phyloP scores from a whole-genome alignment of 2,797 vertebrate species.

The Sebastes ruberrimus region DNA sequence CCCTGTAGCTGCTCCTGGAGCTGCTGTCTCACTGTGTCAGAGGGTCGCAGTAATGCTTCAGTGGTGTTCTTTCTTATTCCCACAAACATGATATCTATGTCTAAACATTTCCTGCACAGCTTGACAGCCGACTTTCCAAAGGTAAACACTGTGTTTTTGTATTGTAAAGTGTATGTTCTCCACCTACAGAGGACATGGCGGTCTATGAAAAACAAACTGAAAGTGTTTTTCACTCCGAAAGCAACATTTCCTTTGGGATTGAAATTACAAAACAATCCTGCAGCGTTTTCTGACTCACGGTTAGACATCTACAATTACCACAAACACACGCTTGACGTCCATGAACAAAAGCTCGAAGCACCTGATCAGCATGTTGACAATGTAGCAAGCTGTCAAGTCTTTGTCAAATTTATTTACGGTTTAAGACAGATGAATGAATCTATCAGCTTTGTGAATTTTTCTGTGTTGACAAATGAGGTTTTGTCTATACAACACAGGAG shows the following conservation, averaged over 20 bases:
- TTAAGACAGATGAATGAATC: neutral
- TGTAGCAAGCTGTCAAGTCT: neutral
- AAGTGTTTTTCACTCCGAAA: neutral
- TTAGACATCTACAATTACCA: neutral
- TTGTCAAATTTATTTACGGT: neutral
- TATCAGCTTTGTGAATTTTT: neutral
- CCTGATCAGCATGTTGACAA: slow-evolving; percentile 5
- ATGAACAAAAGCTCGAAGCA: neutral
- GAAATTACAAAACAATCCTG: neutral
- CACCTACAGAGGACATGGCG: neutral
- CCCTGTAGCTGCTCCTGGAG: neutral
- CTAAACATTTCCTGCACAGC: neutral
- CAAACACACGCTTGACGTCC: neutral
- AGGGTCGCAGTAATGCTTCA: neutral
- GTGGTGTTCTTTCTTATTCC: neutral
- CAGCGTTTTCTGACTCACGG: neutral
- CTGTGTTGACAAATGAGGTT: neutral
- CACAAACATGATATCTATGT: neutral
- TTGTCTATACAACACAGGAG: neutral
- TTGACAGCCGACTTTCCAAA: neutral
- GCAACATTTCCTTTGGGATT: neutral
- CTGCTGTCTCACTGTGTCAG: slow-evolving; percentile 11
- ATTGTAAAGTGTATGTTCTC: neutral
- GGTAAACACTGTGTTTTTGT: neutral
- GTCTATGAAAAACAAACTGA: neutral